Percentiles rank a stretch among this genome's conserved stretches.
These are phyloP conservation scores for Apis cerana DNA, from an alignment of 1,140 invertebrate genomes.

Conservation along the genomic window DNA sequence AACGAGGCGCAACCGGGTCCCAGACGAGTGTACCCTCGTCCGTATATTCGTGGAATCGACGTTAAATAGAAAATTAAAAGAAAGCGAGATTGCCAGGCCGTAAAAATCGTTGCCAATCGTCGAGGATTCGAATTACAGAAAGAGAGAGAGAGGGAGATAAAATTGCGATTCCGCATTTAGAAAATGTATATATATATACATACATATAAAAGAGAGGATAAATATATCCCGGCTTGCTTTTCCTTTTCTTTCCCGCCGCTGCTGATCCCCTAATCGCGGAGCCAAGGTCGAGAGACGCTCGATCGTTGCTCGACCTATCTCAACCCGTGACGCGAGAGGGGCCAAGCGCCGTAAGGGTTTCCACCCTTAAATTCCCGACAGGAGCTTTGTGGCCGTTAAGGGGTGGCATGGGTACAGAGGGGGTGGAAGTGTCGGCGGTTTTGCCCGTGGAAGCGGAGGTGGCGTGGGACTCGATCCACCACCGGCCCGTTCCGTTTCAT, in stretches of 20 bases:
- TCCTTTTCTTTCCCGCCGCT: conserved; percentile 2
- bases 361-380: conserved; percentile 72
- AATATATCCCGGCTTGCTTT: neutral
- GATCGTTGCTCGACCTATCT: conserved; percentile 69
- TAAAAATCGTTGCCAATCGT: neutral
- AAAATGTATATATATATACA: no score
- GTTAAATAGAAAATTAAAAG: conserved; percentile 9
- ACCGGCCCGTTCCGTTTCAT: conserved; percentile 75
- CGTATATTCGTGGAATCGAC: conserved; percentile 24
- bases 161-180: no score
- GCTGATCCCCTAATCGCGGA: conserved; percentile 58
- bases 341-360: conserved; percentile 63
- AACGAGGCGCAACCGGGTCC: conserved; percentile 36
- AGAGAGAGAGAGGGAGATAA: neutral
- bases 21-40: neutral
- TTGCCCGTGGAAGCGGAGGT: conserved; percentile 68
- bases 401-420: conserved; percentile 56
- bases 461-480: conserved; percentile 71
- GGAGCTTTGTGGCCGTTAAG: conserved; percentile 69
- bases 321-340: conserved; percentile 60
- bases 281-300: conserved; percentile 59
- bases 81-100: neutral
- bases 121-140: neutral
- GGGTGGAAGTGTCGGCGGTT: conserved; percentile 60
- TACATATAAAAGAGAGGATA: no score